Evolutionary conservation across 2,888 invertebrate species (phyloP).

Genomic region (Prenolepis imparis): DNA sequence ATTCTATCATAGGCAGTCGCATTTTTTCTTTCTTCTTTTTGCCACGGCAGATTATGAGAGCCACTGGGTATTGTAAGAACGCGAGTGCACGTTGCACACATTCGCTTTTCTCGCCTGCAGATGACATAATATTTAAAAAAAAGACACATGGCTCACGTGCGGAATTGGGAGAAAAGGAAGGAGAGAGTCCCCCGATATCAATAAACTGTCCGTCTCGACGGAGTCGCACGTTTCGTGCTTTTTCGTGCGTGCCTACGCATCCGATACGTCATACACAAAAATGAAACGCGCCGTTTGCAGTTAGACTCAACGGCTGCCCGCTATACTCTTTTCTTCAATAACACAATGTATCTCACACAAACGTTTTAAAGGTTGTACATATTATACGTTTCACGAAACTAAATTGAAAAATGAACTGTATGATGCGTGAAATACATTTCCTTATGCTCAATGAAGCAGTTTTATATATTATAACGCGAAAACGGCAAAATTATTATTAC

Average conservation of each 20-base stretch:
- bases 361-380: conserved; percentile 4
- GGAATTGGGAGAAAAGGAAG: conserved; percentile 67
- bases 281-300: conserved; percentile 52
- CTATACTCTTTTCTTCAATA: conserved; percentile 33
- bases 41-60: conserved; percentile 3
- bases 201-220: conserved; percentile 58
- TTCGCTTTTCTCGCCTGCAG: conserved; percentile 59
- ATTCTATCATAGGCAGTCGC: neutral
- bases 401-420: conserved; percentile 11
- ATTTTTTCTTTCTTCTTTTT: neutral
- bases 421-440: neutral
- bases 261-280: conserved; percentile 60
- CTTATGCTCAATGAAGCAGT: neutral
- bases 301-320: conserved; percentile 47
- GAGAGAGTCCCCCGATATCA: conserved; percentile 48
- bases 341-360: neutral
- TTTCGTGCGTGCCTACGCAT: conserved; percentile 73
- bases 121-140: conserved; percentile 67
- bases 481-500: neutral
- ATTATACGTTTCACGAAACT: conserved; percentile 2
- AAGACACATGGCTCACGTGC: conserved; percentile 74
- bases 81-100: conserved; percentile 10
- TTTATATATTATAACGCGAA: neutral
- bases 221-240: conserved; percentile 63
- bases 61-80: neutral